Evolutionary conservation across 2,113 vertebrate species (phyloP).

Genomic region (Propithecus coquereli): DNA sequence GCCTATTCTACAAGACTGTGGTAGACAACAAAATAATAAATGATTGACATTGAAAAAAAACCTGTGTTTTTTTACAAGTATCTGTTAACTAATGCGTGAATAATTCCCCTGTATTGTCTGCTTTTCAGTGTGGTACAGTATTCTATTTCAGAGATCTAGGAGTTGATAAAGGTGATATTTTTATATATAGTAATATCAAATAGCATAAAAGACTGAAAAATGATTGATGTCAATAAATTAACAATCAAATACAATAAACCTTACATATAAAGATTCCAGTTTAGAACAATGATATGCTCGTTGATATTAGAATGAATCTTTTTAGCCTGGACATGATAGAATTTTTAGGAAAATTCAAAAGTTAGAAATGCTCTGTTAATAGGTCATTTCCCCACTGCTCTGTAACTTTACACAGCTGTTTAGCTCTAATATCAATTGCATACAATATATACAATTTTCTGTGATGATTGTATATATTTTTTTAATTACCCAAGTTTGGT

Average conservation of each 20-base stretch:
- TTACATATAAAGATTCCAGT: not conserved
- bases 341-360: not conserved
- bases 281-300: not conserved
- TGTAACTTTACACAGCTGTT: not conserved
- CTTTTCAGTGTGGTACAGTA: not conserved
- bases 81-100: not conserved
- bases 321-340: not conserved
- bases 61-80: not conserved
- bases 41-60: not conserved
- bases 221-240: not conserved
- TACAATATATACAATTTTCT: not conserved
- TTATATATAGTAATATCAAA: not conserved
- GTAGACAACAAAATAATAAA: not conserved
- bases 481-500: not conserved
- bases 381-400: not conserved
- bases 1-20: not conserved
- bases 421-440: not conserved
- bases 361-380: not conserved
- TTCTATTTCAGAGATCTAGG: not conserved
- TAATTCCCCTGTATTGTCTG: not conserved
- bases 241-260: not conserved
- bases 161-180: not conserved
- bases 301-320: not conserved
- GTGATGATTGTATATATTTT: not conserved
- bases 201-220: not conserved